Base-by-base conservation (phyloP, 2,888 invertebrate genomes). In the Gari tellinella region DNA sequence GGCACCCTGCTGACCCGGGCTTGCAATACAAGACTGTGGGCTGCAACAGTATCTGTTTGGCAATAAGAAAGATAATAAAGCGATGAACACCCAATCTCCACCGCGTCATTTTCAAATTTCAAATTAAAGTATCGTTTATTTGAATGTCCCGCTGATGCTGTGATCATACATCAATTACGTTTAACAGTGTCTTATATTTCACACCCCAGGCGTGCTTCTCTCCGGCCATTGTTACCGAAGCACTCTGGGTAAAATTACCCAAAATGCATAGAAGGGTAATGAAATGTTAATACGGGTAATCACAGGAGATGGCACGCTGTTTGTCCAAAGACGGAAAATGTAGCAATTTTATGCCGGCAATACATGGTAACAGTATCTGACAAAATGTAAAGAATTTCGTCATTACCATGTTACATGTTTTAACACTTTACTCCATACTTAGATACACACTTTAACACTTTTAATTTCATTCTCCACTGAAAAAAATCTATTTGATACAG, bases 101-200 rank as follows among this genome's bases (percentile, higher is more conserved):
- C 7, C 8, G 51, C 19, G 49, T 37, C 19, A 38, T 49, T 57
- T 65, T 49, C 26, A 40, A 65, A 51, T 49, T 65, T 57, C 57
- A 65, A 65, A 65, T 65, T 56, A 49, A 65, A 65, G 65, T 49
- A 57, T 65, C 21, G 43, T 31, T n/a, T 73, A 43, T 63, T 63
- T 58, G 25, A 52, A 63, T 7, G 25, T 51, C 73, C 73, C 51
- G 55, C 68, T 55, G 73, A 56, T 66, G 37, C 25, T 21, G 17
- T 19, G 49, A 57, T 56, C 64, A 41, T 68, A 60, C 76, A 60
- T 63, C 72, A 64, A 66, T 68, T 67, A 75, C 51, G 17, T 25
- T 43, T 55, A 76, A 64, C 51, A 55, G 67, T 76, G 64, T 72
- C 76, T 63, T 58, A 58, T 76, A 65, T 76, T 61, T 64, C 66